Evolutionary conservation across 64 coral and sea anemone genomes (phyloP).

Genomic region (Anthopleura sola): DNA sequence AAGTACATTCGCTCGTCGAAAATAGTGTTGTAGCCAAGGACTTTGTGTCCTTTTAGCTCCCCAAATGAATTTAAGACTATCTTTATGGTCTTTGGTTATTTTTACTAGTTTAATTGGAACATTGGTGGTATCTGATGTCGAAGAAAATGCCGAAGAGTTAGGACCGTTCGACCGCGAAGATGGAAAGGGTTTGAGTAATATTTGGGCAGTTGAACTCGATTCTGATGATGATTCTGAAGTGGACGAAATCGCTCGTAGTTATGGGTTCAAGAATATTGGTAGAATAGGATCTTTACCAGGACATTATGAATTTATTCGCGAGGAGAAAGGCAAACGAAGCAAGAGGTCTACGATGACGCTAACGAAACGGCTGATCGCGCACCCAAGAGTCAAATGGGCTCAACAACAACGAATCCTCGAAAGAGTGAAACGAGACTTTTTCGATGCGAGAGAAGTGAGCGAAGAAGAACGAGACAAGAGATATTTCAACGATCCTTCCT

Average conservation of each 20-base stretch:
- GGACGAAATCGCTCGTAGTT: slow-evolving; percentile 66
- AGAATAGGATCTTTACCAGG: slow-evolving; percentile 58
- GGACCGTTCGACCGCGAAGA: slow-evolving; percentile 27
- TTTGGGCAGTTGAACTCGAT: slow-evolving; percentile 71
- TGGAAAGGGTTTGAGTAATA: slow-evolving; percentile 38
- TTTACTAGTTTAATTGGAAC: slow-evolving; percentile 31
- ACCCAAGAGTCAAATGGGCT: slow-evolving; percentile 69
- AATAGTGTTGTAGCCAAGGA: slow-evolving; percentile 12
- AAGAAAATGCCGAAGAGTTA: slow-evolving; percentile 25
- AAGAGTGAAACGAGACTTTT: slow-evolving; percentile 55
- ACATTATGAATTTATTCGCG: slow-evolving; percentile 73
- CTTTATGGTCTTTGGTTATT: slow-evolving; percentile 31
- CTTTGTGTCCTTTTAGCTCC: neutral
- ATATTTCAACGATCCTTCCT: slow-evolving; percentile 61
- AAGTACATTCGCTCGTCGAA: neutral
- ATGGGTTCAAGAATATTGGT: slow-evolving; percentile 69
- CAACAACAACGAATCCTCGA: slow-evolving; percentile 68
- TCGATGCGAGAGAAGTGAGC: neutral
- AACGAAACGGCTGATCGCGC: slow-evolving; percentile 44
- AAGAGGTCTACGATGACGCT: slow-evolving; percentile 33
- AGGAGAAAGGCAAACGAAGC: slow-evolving; percentile 42
- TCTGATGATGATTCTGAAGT: slow-evolving; percentile 55
- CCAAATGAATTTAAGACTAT: slow-evolving; percentile 55
- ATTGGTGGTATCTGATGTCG: slow-evolving; percentile 11
- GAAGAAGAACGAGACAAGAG: slow-evolving; percentile 69